Evolutionary conservation across 1,140 invertebrate genomes (phyloP).

Genomic region (Euwallacea fornicatus): DNA sequence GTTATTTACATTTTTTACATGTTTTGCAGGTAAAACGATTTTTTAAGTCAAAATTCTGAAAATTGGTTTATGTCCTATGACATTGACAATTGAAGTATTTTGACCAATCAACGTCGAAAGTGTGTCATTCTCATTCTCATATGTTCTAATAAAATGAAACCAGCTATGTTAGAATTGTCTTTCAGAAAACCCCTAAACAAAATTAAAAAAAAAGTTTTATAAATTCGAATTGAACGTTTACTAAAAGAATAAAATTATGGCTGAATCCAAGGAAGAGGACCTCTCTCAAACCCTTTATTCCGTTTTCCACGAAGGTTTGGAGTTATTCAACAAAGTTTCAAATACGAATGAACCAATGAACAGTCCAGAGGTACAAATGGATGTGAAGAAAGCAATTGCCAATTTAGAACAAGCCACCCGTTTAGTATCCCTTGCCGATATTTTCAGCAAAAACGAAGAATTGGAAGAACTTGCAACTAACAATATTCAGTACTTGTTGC

Average conservation of each 20-base stretch:
- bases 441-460: conserved; percentile 88
- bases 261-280: background rate
- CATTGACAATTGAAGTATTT: too few species aligned
- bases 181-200: too few species aligned
- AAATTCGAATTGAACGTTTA: too few species aligned
- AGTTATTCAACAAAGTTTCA: conserved; percentile 60
- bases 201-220: too few species aligned
- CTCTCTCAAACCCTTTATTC: conserved; percentile 38
- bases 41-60: too few species aligned
- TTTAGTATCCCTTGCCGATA: conserved; percentile 72
- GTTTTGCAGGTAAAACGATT: too few species aligned
- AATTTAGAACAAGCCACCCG: conserved; percentile 77
- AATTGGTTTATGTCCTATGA: too few species aligned
- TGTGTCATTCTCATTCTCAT: too few species aligned
- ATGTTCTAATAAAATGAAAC: too few species aligned
- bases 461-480: conserved; percentile 85
- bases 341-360: conserved; percentile 63
- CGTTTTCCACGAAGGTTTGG: conserved; percentile 64
- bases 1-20: too few species aligned
- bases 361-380: conserved; percentile 62
- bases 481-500: conserved; percentile 79
- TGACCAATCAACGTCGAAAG: too few species aligned
- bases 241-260: background rate
- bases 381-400: conserved; percentile 67
- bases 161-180: too few species aligned